Evolutionary conservation across 2,797 vertebrate species (phyloP).

Genomic region (Heterohyrax brucei): DNA sequence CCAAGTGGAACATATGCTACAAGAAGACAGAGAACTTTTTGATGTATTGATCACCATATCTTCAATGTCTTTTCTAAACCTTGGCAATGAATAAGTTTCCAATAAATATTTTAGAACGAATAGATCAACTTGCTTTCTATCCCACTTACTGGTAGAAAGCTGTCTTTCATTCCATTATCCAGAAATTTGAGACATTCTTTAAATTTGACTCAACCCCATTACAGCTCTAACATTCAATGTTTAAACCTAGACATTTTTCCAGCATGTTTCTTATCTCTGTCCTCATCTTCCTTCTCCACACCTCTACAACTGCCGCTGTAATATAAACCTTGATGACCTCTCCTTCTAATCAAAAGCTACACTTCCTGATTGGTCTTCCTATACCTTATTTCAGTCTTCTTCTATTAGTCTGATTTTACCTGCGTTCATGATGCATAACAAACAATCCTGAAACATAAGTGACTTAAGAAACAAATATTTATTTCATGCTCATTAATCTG

Average conservation of each 20-base stretch:
- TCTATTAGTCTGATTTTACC: neutral
- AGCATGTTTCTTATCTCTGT: neutral
- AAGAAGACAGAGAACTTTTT: neutral
- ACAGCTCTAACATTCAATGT: neutral
- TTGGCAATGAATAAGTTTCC: neutral
- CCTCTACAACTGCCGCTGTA: neutral
- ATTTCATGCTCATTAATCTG: neutral
- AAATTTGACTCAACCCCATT: neutral
- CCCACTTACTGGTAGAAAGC: neutral
- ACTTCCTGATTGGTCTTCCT: neutral
- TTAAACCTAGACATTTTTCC: neutral
- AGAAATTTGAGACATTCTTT: neutral
- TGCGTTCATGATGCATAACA: neutral
- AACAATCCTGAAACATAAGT: neutral
- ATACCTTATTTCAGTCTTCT: neutral
- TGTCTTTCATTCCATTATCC: neutral
- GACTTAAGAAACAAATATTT: neutral
- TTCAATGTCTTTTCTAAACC: neutral
- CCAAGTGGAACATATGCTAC: neutral
- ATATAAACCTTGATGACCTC: neutral
- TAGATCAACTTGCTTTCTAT: neutral
- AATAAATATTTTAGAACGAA: slow-evolving; percentile 24
- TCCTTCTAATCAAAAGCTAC: neutral
- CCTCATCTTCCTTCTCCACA: neutral
- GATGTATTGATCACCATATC: neutral